Conservation (phyloP, 2,888 invertebrate species). For the Heliconius charithonia region DNA sequence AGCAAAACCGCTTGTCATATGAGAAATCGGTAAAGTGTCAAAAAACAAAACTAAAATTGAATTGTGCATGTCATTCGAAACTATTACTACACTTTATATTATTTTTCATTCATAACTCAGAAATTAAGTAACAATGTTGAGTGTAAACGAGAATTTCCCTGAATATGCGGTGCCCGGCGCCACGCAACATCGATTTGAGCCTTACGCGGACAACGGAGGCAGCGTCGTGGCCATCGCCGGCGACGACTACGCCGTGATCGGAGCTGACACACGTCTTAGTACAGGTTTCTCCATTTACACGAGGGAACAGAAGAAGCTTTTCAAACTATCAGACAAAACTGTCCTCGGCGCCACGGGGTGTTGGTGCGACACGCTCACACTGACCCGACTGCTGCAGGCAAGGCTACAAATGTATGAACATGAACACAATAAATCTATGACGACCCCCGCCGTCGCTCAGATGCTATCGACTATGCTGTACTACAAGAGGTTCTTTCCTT, state of each 20-base stretch:
- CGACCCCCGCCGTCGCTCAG: constrained; percentile 96
- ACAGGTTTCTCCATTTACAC: constrained; percentile 96
- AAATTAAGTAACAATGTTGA: constrained; percentile 59
- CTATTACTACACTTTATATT: neutral
- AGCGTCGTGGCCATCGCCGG: constrained; percentile 98
- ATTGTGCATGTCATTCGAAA: constrained; percentile 66
- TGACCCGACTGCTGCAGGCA: constrained; percentile 92
- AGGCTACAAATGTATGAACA: constrained; percentile 98
- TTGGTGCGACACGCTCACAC: constrained; percentile 97
- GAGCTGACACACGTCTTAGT: constrained; percentile 96
- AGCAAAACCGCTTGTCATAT: constrained; percentile 31
- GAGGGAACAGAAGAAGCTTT: constrained; percentile 94
- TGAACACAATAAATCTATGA: constrained; percentile 96
- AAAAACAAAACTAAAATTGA: constrained; percentile 37
- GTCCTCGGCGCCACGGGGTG: constrained; percentile 98
- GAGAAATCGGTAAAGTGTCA: constrained; percentile 8
- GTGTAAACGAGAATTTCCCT: constrained; percentile 68
- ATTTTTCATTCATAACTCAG: neutral
- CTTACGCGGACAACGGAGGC: constrained; percentile 86
- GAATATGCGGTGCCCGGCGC: constrained; percentile 81
- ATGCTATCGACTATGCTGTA: constrained; percentile 98
- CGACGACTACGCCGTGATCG: constrained; percentile 96
- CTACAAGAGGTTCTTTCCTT: constrained; percentile 98
- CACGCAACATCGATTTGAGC: constrained; percentile 80
- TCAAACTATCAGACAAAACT: constrained; percentile 90